Base-by-base conservation (phyloP, 2,888 invertebrate genomes). In the Leptopilina myrica region DNA sequence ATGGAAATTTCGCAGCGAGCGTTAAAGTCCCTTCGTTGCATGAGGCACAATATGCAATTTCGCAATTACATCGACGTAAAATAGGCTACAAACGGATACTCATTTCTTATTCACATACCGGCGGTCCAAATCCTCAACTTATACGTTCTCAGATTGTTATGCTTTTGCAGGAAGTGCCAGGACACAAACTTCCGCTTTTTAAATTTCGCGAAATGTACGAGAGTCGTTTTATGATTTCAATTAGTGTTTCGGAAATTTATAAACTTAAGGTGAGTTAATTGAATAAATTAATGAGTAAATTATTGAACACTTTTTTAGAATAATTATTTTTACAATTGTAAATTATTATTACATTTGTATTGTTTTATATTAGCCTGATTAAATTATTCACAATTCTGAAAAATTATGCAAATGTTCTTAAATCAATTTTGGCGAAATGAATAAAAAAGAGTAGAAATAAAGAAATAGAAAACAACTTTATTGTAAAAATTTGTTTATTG, bases 191-290 rank as follows among this genome's bases (percentile, higher is more conserved):
- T 85, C 97, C 97, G 0, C 92, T 98, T 0, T 95, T 97, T 86
- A 95, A 96, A 87, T 95, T 98, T 84, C 94, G 97, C 75, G 96
- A 97, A 89, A 93, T 97, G 80, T 96, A 96, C 90, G 97, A 97
- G 84, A 95, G 95, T 85, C 94, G 97, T 9, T 96, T 95, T 88
- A 95, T 96, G 90, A 95, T 95, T 82, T 95, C 96, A 0, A 93
- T 96, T 5, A 95, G 95, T 12, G 94, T 95, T 0, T 95, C 95
- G 0, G 96, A 96, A 83, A 92, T 96, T 67, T 94, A 95, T 79
- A 95, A 95, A 87, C 93, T 97, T 90, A 95, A 94, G 73, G 73
- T 73, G 53, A 9, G 26, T 8, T 53, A 59, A 15, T 4, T 15
- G 3, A 33, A 33, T 33, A 33, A 4, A 33, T 33, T 33, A 33